Conservation (phyloP, 1,140 invertebrate species). For the Rhyacophila brunnea region DNA sequence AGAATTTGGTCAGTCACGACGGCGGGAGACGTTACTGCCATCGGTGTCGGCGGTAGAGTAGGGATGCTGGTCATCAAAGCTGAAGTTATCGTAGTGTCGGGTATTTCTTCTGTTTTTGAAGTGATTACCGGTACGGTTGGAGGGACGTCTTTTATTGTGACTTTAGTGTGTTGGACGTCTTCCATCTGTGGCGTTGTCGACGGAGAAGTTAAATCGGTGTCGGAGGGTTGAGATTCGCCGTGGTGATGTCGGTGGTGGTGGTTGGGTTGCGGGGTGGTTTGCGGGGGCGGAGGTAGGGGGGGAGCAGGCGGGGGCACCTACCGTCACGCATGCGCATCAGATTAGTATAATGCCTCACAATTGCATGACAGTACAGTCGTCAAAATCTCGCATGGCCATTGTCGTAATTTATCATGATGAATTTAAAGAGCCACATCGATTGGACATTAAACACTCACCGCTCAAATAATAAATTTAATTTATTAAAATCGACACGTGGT, state of each 20-base stretch:
- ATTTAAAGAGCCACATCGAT: too few relatives aligned
- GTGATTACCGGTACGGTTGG: too few relatives aligned
- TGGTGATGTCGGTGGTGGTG: conserved; percentile 50
- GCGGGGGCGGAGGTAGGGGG: conserved; percentile 25
- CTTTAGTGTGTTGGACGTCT: too few relatives aligned
- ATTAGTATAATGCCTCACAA: conserved; percentile 25
- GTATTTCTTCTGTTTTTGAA: too few relatives aligned
- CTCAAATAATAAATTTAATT: too few relatives aligned
- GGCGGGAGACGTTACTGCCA: conserved; percentile 3
- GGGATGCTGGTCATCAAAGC: conserved; percentile 2
- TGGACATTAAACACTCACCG: too few relatives aligned
- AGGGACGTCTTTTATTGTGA: too few relatives aligned
- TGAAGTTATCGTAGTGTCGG: too few relatives aligned
- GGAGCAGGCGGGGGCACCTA: conserved; percentile 39
- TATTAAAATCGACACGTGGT: too few relatives aligned
- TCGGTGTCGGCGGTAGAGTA: conserved; percentile 5
- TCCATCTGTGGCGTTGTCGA: not conserved
- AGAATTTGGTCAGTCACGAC: not conserved
- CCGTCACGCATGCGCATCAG: conserved; percentile 39
- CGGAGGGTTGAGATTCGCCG: conserved; percentile 36
- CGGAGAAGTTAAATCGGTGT: not conserved
- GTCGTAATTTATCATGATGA: too few relatives aligned
- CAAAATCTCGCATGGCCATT: not conserved
- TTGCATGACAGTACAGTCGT: not conserved
- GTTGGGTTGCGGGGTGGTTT: conserved; percentile 24